phyloP scores from a whole-genome alignment of 2,797 vertebrate species.

The Gallinago stenura region DNA sequence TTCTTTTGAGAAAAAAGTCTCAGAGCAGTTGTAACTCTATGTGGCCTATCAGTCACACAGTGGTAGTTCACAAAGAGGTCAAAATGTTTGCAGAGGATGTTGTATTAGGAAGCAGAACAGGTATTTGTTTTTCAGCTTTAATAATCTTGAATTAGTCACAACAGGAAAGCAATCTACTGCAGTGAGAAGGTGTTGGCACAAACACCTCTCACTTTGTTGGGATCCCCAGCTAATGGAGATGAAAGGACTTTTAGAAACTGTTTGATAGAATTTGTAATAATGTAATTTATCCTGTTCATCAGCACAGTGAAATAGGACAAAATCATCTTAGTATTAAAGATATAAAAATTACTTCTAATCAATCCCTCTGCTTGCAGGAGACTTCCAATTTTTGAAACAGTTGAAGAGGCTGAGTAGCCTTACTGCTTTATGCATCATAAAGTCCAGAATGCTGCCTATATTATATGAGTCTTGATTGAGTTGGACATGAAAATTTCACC shows the following conservation, averaged over 20 bases:
- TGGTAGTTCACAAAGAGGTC: background rate
- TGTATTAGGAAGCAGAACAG: background rate
- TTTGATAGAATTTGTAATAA: background rate
- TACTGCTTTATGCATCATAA: background rate
- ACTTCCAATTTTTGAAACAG: background rate
- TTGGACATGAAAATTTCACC: background rate
- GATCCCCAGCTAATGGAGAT: background rate
- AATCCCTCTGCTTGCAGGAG: background rate
- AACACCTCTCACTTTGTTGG: background rate
- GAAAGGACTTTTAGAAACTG: background rate
- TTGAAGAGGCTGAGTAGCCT: background rate
- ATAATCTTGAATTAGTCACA: background rate
- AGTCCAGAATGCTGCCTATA: background rate
- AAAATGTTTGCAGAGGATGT: background rate
- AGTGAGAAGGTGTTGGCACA: background rate
- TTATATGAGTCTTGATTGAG: background rate
- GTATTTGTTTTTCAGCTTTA: background rate
- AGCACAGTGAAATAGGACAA: background rate
- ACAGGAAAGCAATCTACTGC: background rate
- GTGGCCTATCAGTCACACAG: background rate
- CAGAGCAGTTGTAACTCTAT: background rate
- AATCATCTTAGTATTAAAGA: background rate
- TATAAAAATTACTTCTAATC: background rate
- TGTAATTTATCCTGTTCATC: background rate
- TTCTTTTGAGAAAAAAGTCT: background rate